These are phyloP conservation scores for Maylandia zebra DNA, from an alignment of 2,113 vertebrate genomes.

Conservation along the genomic window DNA sequence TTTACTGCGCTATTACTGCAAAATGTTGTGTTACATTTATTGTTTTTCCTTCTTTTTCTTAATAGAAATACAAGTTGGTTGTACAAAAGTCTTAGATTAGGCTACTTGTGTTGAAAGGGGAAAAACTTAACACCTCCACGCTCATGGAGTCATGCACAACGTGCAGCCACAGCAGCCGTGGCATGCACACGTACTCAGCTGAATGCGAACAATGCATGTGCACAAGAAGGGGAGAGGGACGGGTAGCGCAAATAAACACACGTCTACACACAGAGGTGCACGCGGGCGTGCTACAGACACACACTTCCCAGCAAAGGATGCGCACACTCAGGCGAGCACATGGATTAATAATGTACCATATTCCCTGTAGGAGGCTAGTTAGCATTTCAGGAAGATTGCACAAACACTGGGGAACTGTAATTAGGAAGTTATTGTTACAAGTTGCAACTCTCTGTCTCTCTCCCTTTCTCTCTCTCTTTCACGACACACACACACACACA, in stretches of 20 bases:
- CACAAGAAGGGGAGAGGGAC: not conserved
- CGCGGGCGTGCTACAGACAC: not conserved
- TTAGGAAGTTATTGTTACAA: conserved; percentile 58
- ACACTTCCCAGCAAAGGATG: not conserved
- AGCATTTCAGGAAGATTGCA: conserved; percentile 58
- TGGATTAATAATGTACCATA: conserved; percentile 57
- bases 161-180: not conserved
- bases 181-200: not conserved
- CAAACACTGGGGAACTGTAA: conserved; percentile 51
- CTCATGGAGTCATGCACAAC: not conserved
- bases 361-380: conserved; percentile 57
- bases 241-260: not conserved
- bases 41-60: not conserved
- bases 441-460: not conserved
- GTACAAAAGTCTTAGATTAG: not conserved
- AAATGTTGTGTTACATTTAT: not conserved
- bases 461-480: not conserved
- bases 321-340: conserved; percentile 8
- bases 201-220: not conserved
- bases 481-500: not conserved
- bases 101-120: not conserved
- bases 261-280: not conserved
- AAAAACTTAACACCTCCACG: not conserved
- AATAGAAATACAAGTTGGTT: not conserved
- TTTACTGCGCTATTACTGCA: not conserved